Conservation (phyloP, 2,797 vertebrate genomes). For the Bradypodion pumilum region DNA sequence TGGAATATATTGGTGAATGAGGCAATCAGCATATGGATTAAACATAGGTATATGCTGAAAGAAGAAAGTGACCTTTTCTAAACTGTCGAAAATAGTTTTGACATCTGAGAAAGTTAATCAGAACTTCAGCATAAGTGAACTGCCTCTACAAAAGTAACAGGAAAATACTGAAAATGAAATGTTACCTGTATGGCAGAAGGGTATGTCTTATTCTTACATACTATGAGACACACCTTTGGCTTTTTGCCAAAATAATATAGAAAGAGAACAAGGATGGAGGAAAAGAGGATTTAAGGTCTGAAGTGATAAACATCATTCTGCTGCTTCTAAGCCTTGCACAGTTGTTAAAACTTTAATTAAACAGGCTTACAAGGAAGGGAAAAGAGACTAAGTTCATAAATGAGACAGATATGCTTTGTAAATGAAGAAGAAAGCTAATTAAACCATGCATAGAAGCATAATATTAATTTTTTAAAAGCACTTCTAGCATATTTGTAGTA, state of each 20-base stretch:
- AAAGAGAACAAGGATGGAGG: constrained; percentile 50
- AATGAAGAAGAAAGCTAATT: constrained; percentile 80
- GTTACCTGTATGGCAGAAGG: neutral
- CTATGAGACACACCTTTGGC: neutral
- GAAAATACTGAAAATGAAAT: constrained; percentile 12
- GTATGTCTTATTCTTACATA: neutral
- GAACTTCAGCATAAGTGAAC: constrained; percentile 40
- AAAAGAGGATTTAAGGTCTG: constrained; percentile 63
- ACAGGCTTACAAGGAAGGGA: constrained; percentile 68
- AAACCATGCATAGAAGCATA: constrained; percentile 71
- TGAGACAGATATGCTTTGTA: constrained; percentile 76
- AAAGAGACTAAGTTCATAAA: constrained; percentile 75
- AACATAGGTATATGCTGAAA: constrained; percentile 46
- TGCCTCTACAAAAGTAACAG: constrained; percentile 45
- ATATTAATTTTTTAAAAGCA: constrained; percentile 80
- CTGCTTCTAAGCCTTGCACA: constrained; percentile 70
- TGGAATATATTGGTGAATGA: constrained; percentile 54
- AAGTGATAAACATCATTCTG: constrained; percentile 69
- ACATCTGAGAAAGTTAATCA: constrained; percentile 63
- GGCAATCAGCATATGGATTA: constrained; percentile 57
- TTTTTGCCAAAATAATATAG: constrained; percentile 41
- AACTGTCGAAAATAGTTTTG: constrained; percentile 48
- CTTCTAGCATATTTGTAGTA: constrained; percentile 72
- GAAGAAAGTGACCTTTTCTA: constrained; percentile 59
- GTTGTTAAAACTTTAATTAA: constrained; percentile 81